phyloP scores from a whole-genome alignment of 2,113 vertebrate species.

The Aramus guarauna region DNA sequence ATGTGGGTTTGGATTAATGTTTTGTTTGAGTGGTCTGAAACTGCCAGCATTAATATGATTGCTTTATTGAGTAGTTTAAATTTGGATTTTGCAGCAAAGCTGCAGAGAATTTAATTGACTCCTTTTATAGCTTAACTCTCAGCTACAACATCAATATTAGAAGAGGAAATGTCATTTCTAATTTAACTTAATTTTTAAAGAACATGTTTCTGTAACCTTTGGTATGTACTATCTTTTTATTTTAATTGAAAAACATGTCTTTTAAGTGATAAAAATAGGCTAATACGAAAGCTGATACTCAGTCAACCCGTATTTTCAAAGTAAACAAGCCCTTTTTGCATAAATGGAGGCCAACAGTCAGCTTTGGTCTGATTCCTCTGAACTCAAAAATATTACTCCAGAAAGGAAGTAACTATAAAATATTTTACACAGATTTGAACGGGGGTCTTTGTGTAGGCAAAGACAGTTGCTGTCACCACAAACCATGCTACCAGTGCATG shows the following conservation, averaged over 20 bases:
- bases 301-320: slow-evolving; percentile 15
- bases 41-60: not conserved
- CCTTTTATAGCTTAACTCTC: slow-evolving; percentile 39
- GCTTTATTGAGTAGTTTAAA: not conserved
- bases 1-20: not conserved
- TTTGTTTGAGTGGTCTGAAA: not conserved
- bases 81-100: slow-evolving; percentile 19
- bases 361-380: not conserved
- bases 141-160: slow-evolving; percentile 46
- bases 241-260: not conserved
- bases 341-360: not conserved
- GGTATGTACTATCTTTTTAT: not conserved
- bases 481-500: not conserved
- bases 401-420: not conserved
- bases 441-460: not conserved
- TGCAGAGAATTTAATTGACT: slow-evolving; percentile 60
- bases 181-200: slow-evolving; percentile 40
- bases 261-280: not conserved
- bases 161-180: slow-evolving; percentile 31
- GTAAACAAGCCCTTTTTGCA: not conserved
- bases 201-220: slow-evolving; percentile 20
- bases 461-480: not conserved
- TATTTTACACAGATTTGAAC: not conserved
- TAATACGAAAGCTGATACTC: not conserved
- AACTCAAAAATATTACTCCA: not conserved